Evolutionary conservation across 2,113 vertebrate genomes (phyloP).

Genomic region (Pholis gunnellus): DNA sequence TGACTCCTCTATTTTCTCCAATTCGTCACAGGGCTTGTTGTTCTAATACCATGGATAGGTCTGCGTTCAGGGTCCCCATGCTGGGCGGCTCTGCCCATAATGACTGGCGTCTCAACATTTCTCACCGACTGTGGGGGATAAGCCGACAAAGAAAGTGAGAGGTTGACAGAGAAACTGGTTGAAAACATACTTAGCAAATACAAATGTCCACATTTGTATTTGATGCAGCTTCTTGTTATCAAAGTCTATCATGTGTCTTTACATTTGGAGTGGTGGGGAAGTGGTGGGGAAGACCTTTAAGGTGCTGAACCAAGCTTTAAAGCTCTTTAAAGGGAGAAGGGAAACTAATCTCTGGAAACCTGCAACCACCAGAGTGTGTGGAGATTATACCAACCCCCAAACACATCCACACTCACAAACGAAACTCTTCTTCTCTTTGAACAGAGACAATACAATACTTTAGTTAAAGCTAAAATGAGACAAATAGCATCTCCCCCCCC

Average conservation of each 20-base stretch:
- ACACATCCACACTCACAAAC: not conserved
- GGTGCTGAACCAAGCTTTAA: slow-evolving; percentile 26
- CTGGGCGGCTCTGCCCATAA: slow-evolving; percentile 48
- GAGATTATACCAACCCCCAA: slow-evolving; percentile 31
- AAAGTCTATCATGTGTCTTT: not conserved
- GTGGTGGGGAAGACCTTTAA: not conserved
- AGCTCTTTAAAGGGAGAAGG: slow-evolving; percentile 17
- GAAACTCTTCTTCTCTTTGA: no score
- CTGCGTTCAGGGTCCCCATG: slow-evolving; percentile 67
- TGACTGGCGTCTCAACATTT: slow-evolving; percentile 59
- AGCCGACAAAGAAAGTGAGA: slow-evolving; percentile 29
- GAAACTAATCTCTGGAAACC: slow-evolving; percentile 54
- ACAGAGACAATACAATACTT: slow-evolving; percentile 4
- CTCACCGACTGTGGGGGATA: slow-evolving; percentile 24
- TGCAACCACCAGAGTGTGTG: slow-evolving; percentile 39
- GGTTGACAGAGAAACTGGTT: slow-evolving; percentile 8
- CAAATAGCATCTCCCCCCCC: not conserved
- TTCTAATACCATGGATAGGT: slow-evolving; percentile 74
- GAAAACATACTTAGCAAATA: slow-evolving; percentile 42
- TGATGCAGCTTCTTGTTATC: slow-evolving; percentile 12
- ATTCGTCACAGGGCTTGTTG: slow-evolving; percentile 81
- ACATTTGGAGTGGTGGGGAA: not conserved
- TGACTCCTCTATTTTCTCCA: slow-evolving; percentile 76
- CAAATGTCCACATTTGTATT: slow-evolving; percentile 5
- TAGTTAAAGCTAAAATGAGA: slow-evolving; percentile 10